phyloP scores from a whole-genome alignment of 2,888 invertebrate species.

The Drosophila niveifrons region DNA sequence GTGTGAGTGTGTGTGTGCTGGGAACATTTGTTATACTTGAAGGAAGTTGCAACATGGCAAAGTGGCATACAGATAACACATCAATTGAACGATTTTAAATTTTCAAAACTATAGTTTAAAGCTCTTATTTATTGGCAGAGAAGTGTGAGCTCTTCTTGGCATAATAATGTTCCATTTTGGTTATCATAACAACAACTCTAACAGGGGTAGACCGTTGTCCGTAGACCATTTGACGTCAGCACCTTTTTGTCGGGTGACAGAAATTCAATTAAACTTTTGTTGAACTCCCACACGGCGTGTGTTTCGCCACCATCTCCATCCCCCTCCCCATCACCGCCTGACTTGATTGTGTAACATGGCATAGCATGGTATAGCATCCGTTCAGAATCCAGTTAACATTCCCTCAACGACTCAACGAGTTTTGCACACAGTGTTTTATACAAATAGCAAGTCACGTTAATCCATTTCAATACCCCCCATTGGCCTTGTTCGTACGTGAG shows the following conservation, averaged over 20 bases:
- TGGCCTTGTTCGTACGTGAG: constrained; percentile 5
- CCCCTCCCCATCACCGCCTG: background rate
- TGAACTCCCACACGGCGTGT: constrained; percentile 13
- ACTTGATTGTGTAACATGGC: constrained; percentile 37
- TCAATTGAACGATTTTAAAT: constrained; percentile 14
- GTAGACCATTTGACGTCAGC: constrained; percentile 45
- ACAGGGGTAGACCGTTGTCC: background rate
- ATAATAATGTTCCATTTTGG: constrained; percentile 5
- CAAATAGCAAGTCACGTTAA: constrained; percentile 62
- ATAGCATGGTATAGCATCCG: constrained; percentile 9
- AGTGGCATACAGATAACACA: constrained; percentile 19
- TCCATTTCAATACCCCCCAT: constrained; percentile 23
- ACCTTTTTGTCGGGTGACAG: constrained; percentile 44
- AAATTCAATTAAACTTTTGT: constrained; percentile 74
- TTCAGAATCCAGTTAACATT: constrained; percentile 22
- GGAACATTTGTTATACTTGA: constrained; percentile 15
- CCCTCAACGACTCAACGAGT: background rate
- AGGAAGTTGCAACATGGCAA: constrained; percentile 18
- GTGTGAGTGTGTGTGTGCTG: constrained; percentile 6
- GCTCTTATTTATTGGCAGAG: background rate
- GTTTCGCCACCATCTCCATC: background rate
- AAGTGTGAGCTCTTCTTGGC: background rate
- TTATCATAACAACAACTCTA: background rate
- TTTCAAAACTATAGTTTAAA: constrained; percentile 4
- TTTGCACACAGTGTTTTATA: constrained; percentile 29